phyloP scores from a whole-genome alignment of 64 coral and sea anemone genomes.

The Porites lutea region DNA sequence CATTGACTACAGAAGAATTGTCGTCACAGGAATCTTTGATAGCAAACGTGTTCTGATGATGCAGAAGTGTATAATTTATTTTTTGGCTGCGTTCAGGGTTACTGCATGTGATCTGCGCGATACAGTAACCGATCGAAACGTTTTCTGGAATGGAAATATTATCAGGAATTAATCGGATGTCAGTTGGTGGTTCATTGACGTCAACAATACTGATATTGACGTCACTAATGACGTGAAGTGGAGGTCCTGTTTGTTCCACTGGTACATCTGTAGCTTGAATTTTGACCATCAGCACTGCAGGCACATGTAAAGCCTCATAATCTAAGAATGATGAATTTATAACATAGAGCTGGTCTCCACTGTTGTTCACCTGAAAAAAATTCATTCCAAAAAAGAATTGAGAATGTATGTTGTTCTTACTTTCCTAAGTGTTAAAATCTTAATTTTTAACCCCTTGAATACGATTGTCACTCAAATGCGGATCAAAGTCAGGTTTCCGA shows the following conservation, averaged over 20 bases:
- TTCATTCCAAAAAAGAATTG: too few relatives aligned
- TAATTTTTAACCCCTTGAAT: too few relatives aligned
- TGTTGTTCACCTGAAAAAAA: slow-evolving; percentile 62
- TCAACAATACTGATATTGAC: slow-evolving; percentile 52
- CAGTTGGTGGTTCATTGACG: slow-evolving; percentile 67
- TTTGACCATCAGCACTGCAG: slow-evolving; percentile 36
- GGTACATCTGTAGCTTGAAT: slow-evolving; percentile 68
- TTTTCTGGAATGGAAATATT: slow-evolving; percentile 67
- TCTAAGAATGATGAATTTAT: slow-evolving; percentile 70
- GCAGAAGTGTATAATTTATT: slow-evolving; percentile 56
- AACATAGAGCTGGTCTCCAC: slow-evolving; percentile 39
- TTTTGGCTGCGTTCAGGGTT: slow-evolving; percentile 74
- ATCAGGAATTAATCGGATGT: slow-evolving; percentile 34
- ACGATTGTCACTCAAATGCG: too few relatives aligned
- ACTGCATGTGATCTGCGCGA: slow-evolving; percentile 57
- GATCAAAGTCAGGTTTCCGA: too few relatives aligned
- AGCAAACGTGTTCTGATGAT: slow-evolving; percentile 49
- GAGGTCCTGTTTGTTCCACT: background rate
- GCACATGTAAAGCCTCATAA: slow-evolving; percentile 59
- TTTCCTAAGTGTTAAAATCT: too few relatives aligned
- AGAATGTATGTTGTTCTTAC: too few relatives aligned
- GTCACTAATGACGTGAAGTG: slow-evolving; percentile 33
- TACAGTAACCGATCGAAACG: slow-evolving; percentile 61
- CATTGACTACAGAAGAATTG: slow-evolving; percentile 16
- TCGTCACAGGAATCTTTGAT: slow-evolving; percentile 22